Percentiles rank a stretch among this genome's conserved stretches.
Evolutionary conservation across 2,797 vertebrate species (phyloP).

Genomic region (Rhadinocentrus ornatus): DNA sequence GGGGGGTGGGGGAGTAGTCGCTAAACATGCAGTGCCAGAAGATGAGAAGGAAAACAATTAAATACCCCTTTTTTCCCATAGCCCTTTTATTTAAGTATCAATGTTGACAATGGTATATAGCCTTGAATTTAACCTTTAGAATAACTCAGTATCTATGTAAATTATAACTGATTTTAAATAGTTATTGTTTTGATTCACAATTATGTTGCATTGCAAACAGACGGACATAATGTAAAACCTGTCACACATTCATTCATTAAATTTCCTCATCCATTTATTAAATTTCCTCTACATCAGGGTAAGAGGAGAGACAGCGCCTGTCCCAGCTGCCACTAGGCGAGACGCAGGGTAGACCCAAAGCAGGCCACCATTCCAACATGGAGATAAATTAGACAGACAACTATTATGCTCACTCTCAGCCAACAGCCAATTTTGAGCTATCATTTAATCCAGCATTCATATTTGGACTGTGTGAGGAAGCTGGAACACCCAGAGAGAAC

Average conservation of each 20-base stretch:
- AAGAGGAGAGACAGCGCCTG: neutral
- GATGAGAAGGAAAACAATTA: neutral
- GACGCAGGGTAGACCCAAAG: neutral
- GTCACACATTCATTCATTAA: neutral
- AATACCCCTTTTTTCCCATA: neutral
- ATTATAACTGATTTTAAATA: neutral
- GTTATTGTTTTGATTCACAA: too few relatives aligned
- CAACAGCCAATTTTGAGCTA: too few relatives aligned
- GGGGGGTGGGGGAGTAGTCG: constrained; percentile 2
- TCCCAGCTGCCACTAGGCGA: neutral
- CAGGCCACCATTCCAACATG: neutral
- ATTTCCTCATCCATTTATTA: neutral
- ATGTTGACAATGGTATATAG: neutral
- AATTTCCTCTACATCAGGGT: neutral
- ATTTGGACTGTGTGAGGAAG: neutral
- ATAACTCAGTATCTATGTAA: neutral
- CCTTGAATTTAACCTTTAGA: neutral
- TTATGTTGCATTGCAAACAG: neutral
- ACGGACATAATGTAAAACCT: neutral
- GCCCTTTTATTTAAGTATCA: neutral
- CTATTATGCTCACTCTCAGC: neutral
- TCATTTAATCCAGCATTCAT: neutral
- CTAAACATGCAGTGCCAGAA: constrained; percentile 20
- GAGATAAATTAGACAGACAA: neutral
- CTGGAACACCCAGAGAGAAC: neutral